phyloP scores from a whole-genome alignment of 2,888 invertebrate species.

The Linhomoeus sp. region DNA sequence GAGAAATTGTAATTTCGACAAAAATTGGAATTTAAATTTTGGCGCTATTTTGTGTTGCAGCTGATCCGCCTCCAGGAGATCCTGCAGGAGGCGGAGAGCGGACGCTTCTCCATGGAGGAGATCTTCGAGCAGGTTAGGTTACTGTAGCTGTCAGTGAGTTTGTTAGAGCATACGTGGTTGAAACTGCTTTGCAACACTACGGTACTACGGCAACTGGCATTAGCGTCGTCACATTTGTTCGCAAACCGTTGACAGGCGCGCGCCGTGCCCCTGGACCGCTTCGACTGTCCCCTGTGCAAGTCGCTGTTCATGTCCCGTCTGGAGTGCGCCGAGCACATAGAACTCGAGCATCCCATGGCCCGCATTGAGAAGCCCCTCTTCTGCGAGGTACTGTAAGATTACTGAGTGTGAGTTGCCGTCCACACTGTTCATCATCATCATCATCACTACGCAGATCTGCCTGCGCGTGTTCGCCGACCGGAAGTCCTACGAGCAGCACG shows the following conservation, averaged over 20 bases:
- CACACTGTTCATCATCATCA: no score
- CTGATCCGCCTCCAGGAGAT: slow-evolving; percentile 13
- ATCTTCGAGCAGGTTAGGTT: slow-evolving; percentile 17
- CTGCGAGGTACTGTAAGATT: no score
- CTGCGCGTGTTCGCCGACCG: slow-evolving; percentile 14
- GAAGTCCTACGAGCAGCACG: slow-evolving; percentile 17
- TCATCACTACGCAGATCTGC: no score
- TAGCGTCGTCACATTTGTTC: no score
- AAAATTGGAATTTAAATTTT: no score
- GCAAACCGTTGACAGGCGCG: no score
- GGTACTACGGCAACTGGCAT: no score
- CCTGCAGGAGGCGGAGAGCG: slow-evolving; percentile 10
- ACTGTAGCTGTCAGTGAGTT: no score
- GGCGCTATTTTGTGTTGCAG: no score
- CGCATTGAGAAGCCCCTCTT: slow-evolving; percentile 14
- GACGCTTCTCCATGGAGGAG: slow-evolving; percentile 9
- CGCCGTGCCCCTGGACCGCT: slow-evolving; percentile 18
- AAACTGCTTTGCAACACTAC: no score
- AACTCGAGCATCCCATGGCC: slow-evolving; percentile 14
- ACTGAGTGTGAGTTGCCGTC: no score
- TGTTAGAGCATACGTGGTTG: no score
- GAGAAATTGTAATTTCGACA: not conserved
- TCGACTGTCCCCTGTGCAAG: slow-evolving; percentile 23
- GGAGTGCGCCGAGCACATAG: slow-evolving; percentile 18
- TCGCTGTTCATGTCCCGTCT: slow-evolving; percentile 15